These are phyloP conservation scores for Aromia moschata DNA, from an alignment of 2,888 invertebrate species.

Conservation along the genomic window DNA sequence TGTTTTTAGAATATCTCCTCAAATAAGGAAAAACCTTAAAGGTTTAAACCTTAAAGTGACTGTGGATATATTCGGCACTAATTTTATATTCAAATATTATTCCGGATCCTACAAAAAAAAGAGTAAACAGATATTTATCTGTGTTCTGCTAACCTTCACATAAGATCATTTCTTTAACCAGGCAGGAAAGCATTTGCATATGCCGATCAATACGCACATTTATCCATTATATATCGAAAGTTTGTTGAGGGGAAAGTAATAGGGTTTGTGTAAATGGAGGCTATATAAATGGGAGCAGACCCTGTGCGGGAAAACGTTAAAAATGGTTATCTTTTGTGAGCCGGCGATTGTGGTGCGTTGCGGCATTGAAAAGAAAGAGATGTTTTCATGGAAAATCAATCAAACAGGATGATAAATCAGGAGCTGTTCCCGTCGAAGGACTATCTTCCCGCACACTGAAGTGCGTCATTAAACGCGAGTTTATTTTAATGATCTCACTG, in stretches of 20 bases:
- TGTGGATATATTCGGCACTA: no score
- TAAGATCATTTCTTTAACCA: no score
- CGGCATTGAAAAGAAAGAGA: conserved; percentile 17
- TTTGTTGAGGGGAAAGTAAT: conserved; percentile 17
- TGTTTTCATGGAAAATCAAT: conserved; percentile 40
- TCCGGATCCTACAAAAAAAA: no score
- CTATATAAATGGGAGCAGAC: conserved; percentile 15
- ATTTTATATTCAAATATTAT: no score
- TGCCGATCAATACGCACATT: no score
- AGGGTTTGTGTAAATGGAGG: conserved; percentile 20
- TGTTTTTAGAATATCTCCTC: no score
- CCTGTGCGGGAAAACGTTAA: conserved; percentile 20
- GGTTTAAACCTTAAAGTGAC: no score
- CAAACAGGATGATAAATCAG: conserved; percentile 39
- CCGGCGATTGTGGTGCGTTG: conserved; percentile 28
- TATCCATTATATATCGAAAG: conserved; percentile 17
- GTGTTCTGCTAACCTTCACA: no score
- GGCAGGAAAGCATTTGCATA: no score
- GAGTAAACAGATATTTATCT: no score
- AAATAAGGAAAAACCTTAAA: no score
- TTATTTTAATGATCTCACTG: conserved; percentile 36
- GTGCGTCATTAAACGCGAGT: conserved; percentile 36
- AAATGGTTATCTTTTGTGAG: conserved; percentile 35
- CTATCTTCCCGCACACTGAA: conserved; percentile 16
- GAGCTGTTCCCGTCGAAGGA: conserved; percentile 24